Conservation (phyloP, 2,797 vertebrate genomes). For the Myotis myotis region DNA sequence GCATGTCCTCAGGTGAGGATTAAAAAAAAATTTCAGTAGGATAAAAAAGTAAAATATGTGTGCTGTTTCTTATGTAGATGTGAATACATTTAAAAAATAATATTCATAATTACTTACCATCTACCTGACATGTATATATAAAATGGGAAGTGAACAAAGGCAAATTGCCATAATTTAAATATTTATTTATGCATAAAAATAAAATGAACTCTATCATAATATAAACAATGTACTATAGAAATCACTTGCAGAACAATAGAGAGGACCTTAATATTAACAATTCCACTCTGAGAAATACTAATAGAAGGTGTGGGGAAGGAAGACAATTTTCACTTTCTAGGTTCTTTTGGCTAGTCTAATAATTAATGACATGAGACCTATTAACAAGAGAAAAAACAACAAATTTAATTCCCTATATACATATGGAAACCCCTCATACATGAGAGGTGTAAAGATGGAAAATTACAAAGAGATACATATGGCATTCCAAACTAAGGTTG, state of each 20-base stretch:
- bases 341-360: neutral
- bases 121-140: neutral
- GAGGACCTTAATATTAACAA: neutral
- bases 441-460: neutral
- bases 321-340: neutral
- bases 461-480: neutral
- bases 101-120: neutral
- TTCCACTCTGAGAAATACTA: neutral
- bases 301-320: neutral
- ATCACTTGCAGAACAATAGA: neutral
- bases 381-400: neutral
- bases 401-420: neutral
- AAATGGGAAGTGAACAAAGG: neutral
- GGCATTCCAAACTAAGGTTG: neutral
- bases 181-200: neutral
- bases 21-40: neutral
- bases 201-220: neutral
- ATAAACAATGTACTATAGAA: neutral
- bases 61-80: neutral
- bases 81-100: neutral
- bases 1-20: neutral
- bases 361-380: neutral
- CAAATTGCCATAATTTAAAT: neutral
- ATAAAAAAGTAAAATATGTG: neutral
- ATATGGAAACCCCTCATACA: neutral